These are phyloP conservation scores for Procapra przewalskii DNA, from an alignment of 2,113 vertebrate species.

Conservation along the genomic window DNA sequence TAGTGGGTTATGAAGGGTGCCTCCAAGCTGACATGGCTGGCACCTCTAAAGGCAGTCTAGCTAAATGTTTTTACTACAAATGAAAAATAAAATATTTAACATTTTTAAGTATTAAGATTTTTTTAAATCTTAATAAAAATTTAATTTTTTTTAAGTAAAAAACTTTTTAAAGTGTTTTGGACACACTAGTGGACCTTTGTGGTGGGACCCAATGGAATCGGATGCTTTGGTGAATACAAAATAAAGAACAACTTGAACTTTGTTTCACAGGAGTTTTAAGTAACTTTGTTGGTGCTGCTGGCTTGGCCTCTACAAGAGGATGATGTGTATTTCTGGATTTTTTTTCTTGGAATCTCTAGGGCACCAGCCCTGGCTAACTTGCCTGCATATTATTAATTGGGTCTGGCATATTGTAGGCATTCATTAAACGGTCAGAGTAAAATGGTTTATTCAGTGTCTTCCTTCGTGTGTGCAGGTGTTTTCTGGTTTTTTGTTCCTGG, in stretches of 20 bases:
- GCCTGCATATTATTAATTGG: slow-evolving; percentile 14
- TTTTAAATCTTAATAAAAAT: neutral
- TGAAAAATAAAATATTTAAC: slow-evolving; percentile 19
- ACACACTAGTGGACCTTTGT: slow-evolving; percentile 33
- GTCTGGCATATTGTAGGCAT: neutral
- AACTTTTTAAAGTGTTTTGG: neutral
- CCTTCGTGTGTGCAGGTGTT: neutral
- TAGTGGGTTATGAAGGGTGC: neutral
- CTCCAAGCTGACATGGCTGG: neutral
- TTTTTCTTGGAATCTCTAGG: neutral
- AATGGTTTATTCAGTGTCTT: neutral
- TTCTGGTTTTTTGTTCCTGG: neutral
- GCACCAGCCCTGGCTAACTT: neutral
- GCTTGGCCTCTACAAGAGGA: neutral
- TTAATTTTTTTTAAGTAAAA: neutral
- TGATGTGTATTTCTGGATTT: neutral
- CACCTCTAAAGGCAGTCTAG: neutral
- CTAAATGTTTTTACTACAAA: slow-evolving; percentile 12
- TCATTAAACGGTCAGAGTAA: slow-evolving; percentile 19
- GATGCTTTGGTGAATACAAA: neutral
- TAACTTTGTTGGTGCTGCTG: neutral
- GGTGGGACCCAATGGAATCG: neutral
- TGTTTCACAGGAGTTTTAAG: neutral
- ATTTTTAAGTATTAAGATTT: neutral
- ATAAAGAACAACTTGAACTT: neutral